Base-by-base conservation (phyloP, 2,888 invertebrate species). In the Polyommatus icarus region DNA sequence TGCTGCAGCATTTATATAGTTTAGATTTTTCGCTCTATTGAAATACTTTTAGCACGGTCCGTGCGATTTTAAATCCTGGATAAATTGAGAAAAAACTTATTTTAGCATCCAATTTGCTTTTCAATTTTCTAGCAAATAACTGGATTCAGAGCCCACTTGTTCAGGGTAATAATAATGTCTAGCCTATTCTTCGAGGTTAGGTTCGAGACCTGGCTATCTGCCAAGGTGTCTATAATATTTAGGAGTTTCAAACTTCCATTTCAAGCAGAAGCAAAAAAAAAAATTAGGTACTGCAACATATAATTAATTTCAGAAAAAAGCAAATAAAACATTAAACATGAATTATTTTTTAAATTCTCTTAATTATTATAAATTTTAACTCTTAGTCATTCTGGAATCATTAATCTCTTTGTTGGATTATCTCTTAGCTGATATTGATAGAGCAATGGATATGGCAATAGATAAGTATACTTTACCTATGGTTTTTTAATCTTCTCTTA, bases 141-240 rank as follows among this genome's bases (percentile, higher is more conserved):
- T 67, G 67, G 29, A 67, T 67, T 67, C 29, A 29, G 15, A 12
- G 24, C 29, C 67, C 18, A 67, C 67, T 12, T 29, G 67, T 67
- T 67, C 18, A 15, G 67, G 29, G 29, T 67, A 67, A 67, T 67
- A 67, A 67, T 67, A 32, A 67, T 67, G 67, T 67, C 67, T 67
- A 29, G 67, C 67, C 67, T 18, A 67, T 67, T 67, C 29, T 67
- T 67, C 32, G 67, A 67, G 67, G 24, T 67, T 20, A 24, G 12
- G 67, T 67, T 61, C 67, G 15, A 32, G 29, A 24, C 15, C 29
- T 67, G 67, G 67, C 29, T 15, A 67, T 67, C 29, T 32, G 29
- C 67, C 67, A 67, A 67, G 67, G 24, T 67, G 29, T 67, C 67
- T 67, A 67, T 67, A 67, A 29, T 67, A 67, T 32, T 67, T 29